Base-by-base conservation (phyloP, 2,113 vertebrate species). In the Oxygymnocypris stewartii region DNA sequence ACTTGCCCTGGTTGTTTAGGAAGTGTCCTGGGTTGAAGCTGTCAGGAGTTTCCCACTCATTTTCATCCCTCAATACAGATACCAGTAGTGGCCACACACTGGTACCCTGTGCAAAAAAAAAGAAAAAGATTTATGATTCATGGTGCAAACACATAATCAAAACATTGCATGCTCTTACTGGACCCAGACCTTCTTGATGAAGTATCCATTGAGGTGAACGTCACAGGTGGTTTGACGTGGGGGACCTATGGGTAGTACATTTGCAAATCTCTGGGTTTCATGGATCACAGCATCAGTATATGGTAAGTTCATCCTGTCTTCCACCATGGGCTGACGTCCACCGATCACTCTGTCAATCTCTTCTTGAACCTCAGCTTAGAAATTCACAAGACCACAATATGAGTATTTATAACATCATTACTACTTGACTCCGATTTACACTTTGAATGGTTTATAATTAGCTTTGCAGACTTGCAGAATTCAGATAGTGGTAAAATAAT, bases 1-100 rank as follows among this genome's bases (percentile, higher is more conserved):
- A 94, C 28, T 92, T 92, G 3, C 94, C 95, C 5, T 89, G 25
- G 4, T 91, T 88, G 87, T 95, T 92, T 80, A 96, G 92, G 87
- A 96, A 95, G 87, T 95, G 92, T 42, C 87, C 87, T 77, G 94
- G 94, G 87, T 94, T 93, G 84, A 95, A 96, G 31, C 83, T 89
- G 37, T 92, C 0, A 0, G 95, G 94, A 23, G 88, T 95, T 89
- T 94, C 92, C 95, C 95, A 96, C 61, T 94, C 90, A 10, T 88
- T 83, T 81, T 94, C 78, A 0, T 96, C 95, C 14, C 87, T 90
- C 40, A 95, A 88, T 67, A 92, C 93, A 0, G 95, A 94, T 13
- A 90, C 91, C 47, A 96, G 85, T 44, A 96, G 89, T 0, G 93
- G 90, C 86, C 94, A 90, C 73, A 95, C 90, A 16, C 93, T 89